These are phyloP conservation scores for Masticophis lateralis DNA, from an alignment of 2,797 vertebrate species.

Conservation along the genomic window DNA sequence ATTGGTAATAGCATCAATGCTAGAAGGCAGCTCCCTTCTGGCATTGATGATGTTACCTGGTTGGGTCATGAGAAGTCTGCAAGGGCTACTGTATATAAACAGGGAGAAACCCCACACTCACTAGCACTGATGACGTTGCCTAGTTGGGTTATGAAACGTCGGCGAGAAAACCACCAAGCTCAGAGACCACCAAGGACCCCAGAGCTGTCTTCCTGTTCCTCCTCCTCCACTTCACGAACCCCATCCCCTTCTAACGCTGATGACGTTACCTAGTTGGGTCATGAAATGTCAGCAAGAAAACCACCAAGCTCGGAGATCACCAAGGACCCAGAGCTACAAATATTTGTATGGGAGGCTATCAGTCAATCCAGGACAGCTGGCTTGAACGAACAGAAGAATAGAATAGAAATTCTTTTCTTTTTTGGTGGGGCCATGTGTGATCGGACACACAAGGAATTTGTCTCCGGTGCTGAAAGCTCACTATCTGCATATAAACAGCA, in stretches of 20 bases:
- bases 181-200: neutral
- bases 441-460: too few relatives aligned
- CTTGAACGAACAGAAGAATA: too few relatives aligned
- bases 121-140: neutral
- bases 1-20: neutral
- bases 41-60: neutral
- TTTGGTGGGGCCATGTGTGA: too few relatives aligned
- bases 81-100: neutral
- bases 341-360: too few relatives aligned
- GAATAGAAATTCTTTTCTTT: too few relatives aligned
- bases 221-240: too few relatives aligned
- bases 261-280: neutral
- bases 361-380: too few relatives aligned
- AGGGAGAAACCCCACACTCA: neutral
- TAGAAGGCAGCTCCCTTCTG: neutral
- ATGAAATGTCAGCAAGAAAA: neutral
- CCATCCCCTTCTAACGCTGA: neutral
- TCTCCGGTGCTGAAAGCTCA: too few relatives aligned
- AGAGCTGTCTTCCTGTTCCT: too few relatives aligned
- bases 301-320: neutral
- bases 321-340: neutral
- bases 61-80: neutral
- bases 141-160: neutral
- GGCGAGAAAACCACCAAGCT: neutral
- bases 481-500: too few relatives aligned